phyloP scores from a whole-genome alignment of 2,888 invertebrate species.

The Orthonychiurus folsomi region DNA sequence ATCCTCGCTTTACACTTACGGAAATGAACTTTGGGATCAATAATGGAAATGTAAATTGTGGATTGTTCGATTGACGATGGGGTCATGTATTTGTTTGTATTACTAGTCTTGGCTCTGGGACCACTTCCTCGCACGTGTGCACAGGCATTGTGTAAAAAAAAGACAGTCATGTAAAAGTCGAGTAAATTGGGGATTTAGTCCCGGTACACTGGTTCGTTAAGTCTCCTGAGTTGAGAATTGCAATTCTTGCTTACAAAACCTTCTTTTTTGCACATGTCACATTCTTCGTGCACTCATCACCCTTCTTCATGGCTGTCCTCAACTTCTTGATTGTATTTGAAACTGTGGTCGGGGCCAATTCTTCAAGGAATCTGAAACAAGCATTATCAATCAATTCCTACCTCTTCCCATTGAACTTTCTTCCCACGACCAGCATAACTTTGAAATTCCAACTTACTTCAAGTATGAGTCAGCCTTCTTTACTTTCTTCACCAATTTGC shows the following conservation, averaged over 20 bases:
- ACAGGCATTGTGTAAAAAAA: not conserved
- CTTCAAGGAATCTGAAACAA: constrained; percentile 37
- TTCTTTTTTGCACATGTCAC: constrained; percentile 39
- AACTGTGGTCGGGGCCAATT: constrained; percentile 39
- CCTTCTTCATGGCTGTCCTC: constrained; percentile 40
- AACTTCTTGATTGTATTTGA: constrained; percentile 40
- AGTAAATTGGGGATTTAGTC: not conserved
- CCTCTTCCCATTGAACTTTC: not conserved
- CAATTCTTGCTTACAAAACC: not conserved
- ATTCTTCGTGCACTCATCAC: constrained; percentile 38
- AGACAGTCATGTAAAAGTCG: constrained; percentile 1
- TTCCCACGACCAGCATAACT: not conserved
- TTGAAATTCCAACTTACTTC: constrained; percentile 27
- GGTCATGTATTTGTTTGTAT: too few relatives aligned
- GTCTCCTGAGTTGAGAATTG: not conserved
- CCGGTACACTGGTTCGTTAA: constrained; percentile 1
- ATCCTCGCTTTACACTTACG: not conserved
- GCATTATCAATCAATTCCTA: not conserved
- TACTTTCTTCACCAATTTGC: constrained; percentile 40
- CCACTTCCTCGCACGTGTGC: too few relatives aligned
- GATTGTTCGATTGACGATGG: not conserved
- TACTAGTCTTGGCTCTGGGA: too few relatives aligned
- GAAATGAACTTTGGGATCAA: not conserved
- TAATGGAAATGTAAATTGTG: not conserved
- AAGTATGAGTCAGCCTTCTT: constrained; percentile 41